Evolutionary conservation across 2,797 vertebrate genomes (phyloP), one percentile per base, ranked within the genome.

Genomic region (Rhadinocentrus ornatus): DNA sequence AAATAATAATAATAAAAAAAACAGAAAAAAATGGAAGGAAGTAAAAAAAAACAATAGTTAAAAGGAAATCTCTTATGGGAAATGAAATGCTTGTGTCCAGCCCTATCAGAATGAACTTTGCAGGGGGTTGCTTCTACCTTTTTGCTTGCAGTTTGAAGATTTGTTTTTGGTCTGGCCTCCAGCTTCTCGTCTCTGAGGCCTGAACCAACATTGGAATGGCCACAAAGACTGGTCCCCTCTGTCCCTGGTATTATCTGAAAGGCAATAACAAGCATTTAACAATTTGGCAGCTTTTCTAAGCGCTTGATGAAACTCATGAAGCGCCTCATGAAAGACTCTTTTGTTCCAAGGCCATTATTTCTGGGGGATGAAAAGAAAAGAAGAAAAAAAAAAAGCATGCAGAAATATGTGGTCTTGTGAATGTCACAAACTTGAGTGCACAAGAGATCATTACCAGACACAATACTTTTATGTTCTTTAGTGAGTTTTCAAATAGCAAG

Each of bases 241-340:
- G 68, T 80, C 35, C 74, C 72, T 27, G 59, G 81, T 71, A 80
- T 92, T 86, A 81, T 90, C 94, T 95, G 89, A 84, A 93, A 92
- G 62, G 31, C 73, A 89, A 80, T 82, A 86, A 86, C 41, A 86
- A 80, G 82, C 20, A 1, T 86, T 92, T 77, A 88, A 78, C 66
- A 70, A 76, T 75, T 82, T 90, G 85, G 82, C 85, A 89, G 80
- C 71, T 81, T 73, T 79, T 87, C 78, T 65, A 80, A 82, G 73
- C 31, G 64, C 13, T 50, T 24, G 16, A 20, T 7, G 5, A 20
- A 7, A 20, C 16, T 20, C 6, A 7, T 20, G 32, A 41, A 44
- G 73, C 18, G 60, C 77, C 80, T 73, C 53, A 80, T 92, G 82
- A 88, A 92, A 85, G 78, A 63, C 52, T 65, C 73, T 65, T 84